Base-by-base conservation (phyloP, 37 sponge, comb jelly and placozoan genomes). In the Eunapius fragilis region DNA sequence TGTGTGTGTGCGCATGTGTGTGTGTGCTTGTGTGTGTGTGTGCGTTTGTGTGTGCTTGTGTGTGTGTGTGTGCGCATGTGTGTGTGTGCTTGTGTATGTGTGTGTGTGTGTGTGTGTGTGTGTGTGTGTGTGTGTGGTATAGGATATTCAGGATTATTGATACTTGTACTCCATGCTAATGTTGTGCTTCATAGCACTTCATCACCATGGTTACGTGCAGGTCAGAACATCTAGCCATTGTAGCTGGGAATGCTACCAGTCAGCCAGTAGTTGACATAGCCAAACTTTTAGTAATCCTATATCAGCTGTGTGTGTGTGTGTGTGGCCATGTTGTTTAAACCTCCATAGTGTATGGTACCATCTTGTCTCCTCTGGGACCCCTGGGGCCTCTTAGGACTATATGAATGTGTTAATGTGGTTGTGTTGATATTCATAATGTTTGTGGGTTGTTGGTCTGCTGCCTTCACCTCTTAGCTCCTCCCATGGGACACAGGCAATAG, bases 51-150 rank as follows among this genome's bases (percentile, higher is more conserved):
- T 75, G 36, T 75, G 34, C 33, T 13, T 75, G 75, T 75, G 75
- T 75, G 75, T 32, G 36, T 31, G 75, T 75, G 36, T 75, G 75
- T 75, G 75, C 33, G 75, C 25, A 27, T 75, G 75, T 75, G 36
- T 75, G 75, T 75, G 75, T 75, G 75, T 32, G 36, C 33, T 35
- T 10, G 2, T 58, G 58, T 58, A 19, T 58, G 58, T 58, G 41
- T 41, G 41, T 41, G 41, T 41, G 41, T 41, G 41, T 41, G 41
- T 41, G 41, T 41, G 41, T 41, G 41, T 41, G 41, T 41, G 41
- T 41, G 41, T 41, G 41, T 41, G 6, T 41, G 41, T 41, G 41
- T 41, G 41, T 41, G 41, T 41, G 41, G 6, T 41, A 6, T 41
- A 6, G 41, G 41, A 41, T 9, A 9, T 41, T 9, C 6, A 6